A percentile compares a stretch with the other conserved stretches of the same genome.
These are phyloP conservation scores for Canis aureus DNA, from an alignment of 2,113 vertebrate genomes.

Conservation along the genomic window DNA sequence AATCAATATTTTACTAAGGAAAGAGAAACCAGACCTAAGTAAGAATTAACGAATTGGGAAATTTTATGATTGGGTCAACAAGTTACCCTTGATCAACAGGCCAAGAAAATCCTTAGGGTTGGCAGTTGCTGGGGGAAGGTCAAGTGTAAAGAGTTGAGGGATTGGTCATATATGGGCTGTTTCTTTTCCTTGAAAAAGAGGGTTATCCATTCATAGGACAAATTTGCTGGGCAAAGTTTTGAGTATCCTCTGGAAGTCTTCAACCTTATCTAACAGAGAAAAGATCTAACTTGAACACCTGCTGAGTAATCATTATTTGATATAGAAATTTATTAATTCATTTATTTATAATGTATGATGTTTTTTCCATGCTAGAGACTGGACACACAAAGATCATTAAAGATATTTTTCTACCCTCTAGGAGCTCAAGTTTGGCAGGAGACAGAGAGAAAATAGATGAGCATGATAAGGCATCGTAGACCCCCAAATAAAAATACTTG, in stretches of 20 bases:
- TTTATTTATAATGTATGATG: background rate
- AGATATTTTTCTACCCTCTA: background rate
- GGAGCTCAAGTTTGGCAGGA: background rate
- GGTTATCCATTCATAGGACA: background rate
- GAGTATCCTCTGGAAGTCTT: background rate
- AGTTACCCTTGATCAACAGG: background rate
- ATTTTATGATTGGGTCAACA: background rate
- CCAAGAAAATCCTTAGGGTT: background rate
- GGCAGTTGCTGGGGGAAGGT: background rate
- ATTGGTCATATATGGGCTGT: background rate
- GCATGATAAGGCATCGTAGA: background rate
- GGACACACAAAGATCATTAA: constrained; percentile 4
- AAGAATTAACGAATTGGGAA: constrained; percentile 25
- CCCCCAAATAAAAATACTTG: no score
- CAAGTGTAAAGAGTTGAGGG: background rate
- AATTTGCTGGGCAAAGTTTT: background rate
- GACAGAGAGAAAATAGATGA: background rate
- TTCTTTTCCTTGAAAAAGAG: background rate
- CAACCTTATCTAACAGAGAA: background rate
- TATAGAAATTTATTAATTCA: constrained; percentile 30
- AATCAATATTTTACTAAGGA: background rate
- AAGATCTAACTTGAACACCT: constrained; percentile 24
- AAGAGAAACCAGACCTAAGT: background rate
- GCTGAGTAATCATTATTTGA: background rate
- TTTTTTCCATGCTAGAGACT: background rate